Evolutionary conservation across 92 coral and sea anemone species (phyloP), one percentile per base, ranked within the genome.

Genomic region (Galaxea fascicularis): DNA sequence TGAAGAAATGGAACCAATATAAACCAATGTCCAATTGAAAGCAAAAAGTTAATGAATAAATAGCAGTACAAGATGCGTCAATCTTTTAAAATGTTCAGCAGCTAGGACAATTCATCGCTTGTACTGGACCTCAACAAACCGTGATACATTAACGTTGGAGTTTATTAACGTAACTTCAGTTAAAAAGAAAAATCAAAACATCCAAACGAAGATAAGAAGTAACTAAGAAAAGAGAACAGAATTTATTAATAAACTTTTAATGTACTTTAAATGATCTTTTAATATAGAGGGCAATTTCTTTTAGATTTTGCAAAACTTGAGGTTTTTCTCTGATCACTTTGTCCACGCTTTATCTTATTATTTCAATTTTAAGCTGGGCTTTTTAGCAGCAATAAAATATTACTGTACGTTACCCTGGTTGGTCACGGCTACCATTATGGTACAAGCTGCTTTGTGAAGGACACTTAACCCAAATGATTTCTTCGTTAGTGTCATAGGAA

Each of bases 331-430:
- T 66, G 20, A 17, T 31, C 26, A n/a, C 20, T 68, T 39, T 68
- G 51, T 16, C 10, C 8, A 39, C 21, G 53, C 53, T 68, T 25
- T 65, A 65, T 24, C 22, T 68, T 71, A n/a, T 18, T 22, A 71
- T 45, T 71, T 71, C 57, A 22, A 71, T 45, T 71, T 71, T 46
- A 71, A 44, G 27, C 51, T 0, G 12, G 45, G 57, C 56, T 24
- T 71, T 71, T 71, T 10, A 71, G 27, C 20, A 45, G 13, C 35
- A 71, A 71, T 71, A 71, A 71, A 71, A 27, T 35, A n/a, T n/a
- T n/a, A n/a, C n/a, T n/a, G n/a, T n/a, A n/a, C n/a, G n/a, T n/a
- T n/a, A n/a, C n/a, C n/a, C n/a, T n/a, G n/a, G n/a, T n/a, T n/a
- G n/a, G n/a, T n/a, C n/a, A n/a, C n/a, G n/a, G n/a, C n/a, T n/a